Evolutionary conservation across 2,888 invertebrate species (phyloP).

Genomic region (Eueremaeus valkanovi): DNA sequence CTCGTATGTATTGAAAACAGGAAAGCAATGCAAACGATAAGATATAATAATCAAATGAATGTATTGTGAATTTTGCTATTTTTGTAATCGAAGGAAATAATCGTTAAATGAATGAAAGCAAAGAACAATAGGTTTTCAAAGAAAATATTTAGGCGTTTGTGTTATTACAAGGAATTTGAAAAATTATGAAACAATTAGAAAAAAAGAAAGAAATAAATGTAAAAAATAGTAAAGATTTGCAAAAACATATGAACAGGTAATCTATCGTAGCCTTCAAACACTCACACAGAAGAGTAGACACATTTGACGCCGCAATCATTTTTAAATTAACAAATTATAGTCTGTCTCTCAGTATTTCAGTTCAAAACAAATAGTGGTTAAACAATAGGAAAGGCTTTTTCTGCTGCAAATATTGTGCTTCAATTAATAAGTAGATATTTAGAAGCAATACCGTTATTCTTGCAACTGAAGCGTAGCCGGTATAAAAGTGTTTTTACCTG

Average conservation of each 20-base stretch:
- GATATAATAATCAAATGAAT: conserved; percentile 29
- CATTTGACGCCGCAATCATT: not conserved
- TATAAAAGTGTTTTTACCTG: too few species aligned
- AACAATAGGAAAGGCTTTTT: not conserved
- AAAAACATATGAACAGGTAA: conserved; percentile 1
- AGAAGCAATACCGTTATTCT: too few species aligned
- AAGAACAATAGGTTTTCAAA: conserved; percentile 9
- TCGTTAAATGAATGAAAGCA: conserved; percentile 7
- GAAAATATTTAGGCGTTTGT: conserved; percentile 28
- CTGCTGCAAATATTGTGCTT: too few species aligned
- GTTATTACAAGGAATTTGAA: conserved; percentile 1
- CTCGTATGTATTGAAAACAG: not conserved
- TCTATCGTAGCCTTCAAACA: not conserved
- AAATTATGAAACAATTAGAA: conserved; percentile 15
- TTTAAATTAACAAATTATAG: not conserved
- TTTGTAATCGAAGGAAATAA: conserved; percentile 21
- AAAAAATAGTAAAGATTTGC: too few species aligned
- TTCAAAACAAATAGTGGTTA: not conserved
- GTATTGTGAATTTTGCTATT: conserved; percentile 23
- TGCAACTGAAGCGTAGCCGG: too few species aligned
- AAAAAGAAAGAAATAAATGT: not conserved
- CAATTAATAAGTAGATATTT: too few species aligned
- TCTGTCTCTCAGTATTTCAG: not conserved
- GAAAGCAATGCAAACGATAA: conserved; percentile 25
- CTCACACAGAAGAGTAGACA: not conserved